A percentile compares a stretch with the other conserved stretches of the same genome.
Conservation (phyloP, 2,888 invertebrate genomes). For the Hetaerina titia region DNA sequence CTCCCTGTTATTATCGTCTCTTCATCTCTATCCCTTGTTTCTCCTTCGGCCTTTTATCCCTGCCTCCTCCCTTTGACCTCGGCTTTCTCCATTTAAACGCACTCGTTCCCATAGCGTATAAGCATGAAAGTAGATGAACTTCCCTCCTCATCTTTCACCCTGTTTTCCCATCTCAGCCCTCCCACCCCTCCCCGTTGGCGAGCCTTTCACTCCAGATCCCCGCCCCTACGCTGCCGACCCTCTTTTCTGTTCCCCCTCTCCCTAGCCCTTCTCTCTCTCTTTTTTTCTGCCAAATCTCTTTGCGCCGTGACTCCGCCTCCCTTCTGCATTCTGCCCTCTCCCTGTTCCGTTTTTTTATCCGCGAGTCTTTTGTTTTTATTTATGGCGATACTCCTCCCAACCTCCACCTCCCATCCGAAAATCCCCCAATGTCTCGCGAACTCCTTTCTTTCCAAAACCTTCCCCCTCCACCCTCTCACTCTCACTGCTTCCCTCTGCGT, state of each 20-base stretch:
- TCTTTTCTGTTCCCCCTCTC: background rate
- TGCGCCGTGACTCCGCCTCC: conserved; percentile 61
- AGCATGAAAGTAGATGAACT: conserved; percentile 19
- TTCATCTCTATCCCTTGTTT: background rate
- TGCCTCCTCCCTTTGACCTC: background rate
- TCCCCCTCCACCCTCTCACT: background rate
- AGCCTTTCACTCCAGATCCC: background rate
- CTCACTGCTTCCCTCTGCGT: background rate
- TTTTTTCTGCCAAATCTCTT: background rate
- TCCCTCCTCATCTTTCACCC: conserved; percentile 1
- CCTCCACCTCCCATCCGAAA: conserved; percentile 3
- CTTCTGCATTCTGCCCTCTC: conserved; percentile 25
- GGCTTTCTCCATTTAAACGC: background rate
- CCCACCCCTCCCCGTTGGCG: background rate
- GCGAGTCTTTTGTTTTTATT: conserved; percentile 61
- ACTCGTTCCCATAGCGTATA: background rate
- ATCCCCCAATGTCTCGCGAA: conserved; percentile 45
- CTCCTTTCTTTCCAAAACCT: background rate
- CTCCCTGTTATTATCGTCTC: background rate
- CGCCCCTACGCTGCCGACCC: background rate
- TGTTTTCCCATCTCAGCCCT: background rate
- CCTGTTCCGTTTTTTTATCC: conserved; percentile 10
- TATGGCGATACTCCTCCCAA: conserved; percentile 44
- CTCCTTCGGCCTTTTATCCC: background rate
- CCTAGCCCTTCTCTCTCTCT: background rate